A percentile compares a stretch with the other conserved stretches of the same genome.
These are phyloP conservation scores for Eristalis pertinax DNA, from an alignment of 2,888 invertebrate species.

Conservation along the genomic window DNA sequence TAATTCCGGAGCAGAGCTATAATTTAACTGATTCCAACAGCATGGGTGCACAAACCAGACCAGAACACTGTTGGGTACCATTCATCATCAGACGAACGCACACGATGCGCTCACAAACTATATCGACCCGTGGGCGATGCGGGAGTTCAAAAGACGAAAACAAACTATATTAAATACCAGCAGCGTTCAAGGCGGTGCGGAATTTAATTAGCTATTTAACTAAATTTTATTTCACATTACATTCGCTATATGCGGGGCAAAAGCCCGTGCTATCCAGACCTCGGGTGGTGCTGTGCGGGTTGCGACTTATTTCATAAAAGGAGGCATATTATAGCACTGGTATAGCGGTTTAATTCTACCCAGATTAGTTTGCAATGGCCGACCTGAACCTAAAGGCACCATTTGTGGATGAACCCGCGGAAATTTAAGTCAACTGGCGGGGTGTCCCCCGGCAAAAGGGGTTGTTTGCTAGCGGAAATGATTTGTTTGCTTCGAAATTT, in stretches of 20 bases:
- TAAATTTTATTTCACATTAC: slow-evolving; percentile 26
- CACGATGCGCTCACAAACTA: slow-evolving; percentile 13
- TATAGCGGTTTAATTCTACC: too few species aligned
- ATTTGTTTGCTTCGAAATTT: slow-evolving; percentile 17
- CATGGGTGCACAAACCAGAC: too few species aligned
- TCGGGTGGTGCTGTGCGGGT: too few species aligned
- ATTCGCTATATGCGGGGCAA: slow-evolving; percentile 17
- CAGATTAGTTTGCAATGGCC: too few species aligned
- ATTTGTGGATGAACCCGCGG: not conserved
- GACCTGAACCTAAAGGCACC: slow-evolving; percentile 4
- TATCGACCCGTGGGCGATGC: slow-evolving; percentile 16
- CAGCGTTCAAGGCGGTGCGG: slow-evolving; percentile 39
- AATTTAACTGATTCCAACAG: too few species aligned
- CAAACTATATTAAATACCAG: slow-evolving; percentile 47
- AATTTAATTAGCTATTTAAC: slow-evolving; percentile 57
- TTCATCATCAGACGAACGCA: not conserved
- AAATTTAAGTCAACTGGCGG: not conserved
- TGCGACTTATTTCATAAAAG: too few species aligned
- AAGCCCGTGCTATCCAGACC: not conserved
- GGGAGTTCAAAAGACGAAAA: slow-evolving; percentile 49
- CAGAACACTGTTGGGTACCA: not conserved
- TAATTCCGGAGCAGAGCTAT: too few species aligned
- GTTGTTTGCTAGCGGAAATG: not conserved
- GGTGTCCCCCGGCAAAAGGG: not conserved
- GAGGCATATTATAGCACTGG: too few species aligned